phyloP scores from a whole-genome alignment of 2,888 invertebrate genomes.

The Yponomeuta plumbellus region DNA sequence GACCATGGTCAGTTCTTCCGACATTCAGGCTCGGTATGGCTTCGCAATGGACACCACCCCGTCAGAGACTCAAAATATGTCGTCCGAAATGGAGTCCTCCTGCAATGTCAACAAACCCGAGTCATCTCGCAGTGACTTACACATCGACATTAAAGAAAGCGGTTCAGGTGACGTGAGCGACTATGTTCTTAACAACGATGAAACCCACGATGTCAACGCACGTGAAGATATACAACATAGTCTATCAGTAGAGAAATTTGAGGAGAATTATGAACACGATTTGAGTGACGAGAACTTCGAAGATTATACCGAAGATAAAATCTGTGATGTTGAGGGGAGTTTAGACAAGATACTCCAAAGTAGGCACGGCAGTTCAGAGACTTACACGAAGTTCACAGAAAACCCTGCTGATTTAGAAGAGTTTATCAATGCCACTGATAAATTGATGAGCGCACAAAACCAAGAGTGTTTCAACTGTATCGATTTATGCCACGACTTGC shows the following conservation, averaged over 20 bases:
- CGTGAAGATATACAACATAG: slow-evolving; percentile 22
- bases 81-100: slow-evolving; percentile 3
- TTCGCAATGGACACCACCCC: background rate
- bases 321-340: slow-evolving; percentile 29
- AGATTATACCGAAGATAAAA: slow-evolving; percentile 43
- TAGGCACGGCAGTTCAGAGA: slow-evolving; percentile 61
- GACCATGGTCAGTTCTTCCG: slow-evolving; percentile 43
- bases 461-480: slow-evolving; percentile 28
- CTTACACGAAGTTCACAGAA: slow-evolving; percentile 67
- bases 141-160: background rate
- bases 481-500: slow-evolving; percentile 41
- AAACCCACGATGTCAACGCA: slow-evolving; percentile 31
- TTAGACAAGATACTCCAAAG: slow-evolving; percentile 21
- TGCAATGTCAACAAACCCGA: background rate
- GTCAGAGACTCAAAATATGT: background rate
- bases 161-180: too few relatives aligned
- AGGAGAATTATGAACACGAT: slow-evolving; percentile 47
- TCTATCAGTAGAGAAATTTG: slow-evolving; percentile 44
- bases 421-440: slow-evolving; percentile 61
- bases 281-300: slow-evolving; percentile 43
- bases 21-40: slow-evolving; percentile 28
- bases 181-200: slow-evolving; percentile 21
- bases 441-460: slow-evolving; percentile 41
- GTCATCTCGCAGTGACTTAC: background rate
- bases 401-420: slow-evolving; percentile 61